phyloP scores from a whole-genome alignment of 2,797 vertebrate genomes.

The Pelodytes ibericus region DNA sequence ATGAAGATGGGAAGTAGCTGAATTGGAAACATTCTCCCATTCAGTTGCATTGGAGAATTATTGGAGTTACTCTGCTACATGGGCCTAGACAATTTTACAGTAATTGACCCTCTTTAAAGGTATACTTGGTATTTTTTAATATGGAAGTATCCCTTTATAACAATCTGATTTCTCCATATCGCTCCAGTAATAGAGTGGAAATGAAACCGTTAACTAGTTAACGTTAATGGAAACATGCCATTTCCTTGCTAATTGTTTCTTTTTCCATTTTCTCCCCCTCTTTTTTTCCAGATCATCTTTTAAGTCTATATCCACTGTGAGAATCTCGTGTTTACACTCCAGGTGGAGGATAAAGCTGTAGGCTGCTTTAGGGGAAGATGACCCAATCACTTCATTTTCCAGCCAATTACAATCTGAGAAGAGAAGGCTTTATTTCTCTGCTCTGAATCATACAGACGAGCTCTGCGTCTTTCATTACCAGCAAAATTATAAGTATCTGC shows the following conservation, averaged over 20 bases:
- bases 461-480: neutral
- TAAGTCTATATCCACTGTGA: neutral
- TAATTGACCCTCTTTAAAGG: no score
- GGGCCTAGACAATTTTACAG: no score
- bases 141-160: no score
- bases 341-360: neutral
- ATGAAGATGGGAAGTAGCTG: no score
- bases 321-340: neutral
- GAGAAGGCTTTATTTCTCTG: neutral
- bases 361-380: constrained; percentile 20
- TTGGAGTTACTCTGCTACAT: no score
- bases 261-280: neutral
- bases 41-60: no score
- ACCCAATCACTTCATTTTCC: neutral
- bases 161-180: no score
- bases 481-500: neutral
- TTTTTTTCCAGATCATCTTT: constrained; percentile 26
- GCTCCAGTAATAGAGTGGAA: no score
- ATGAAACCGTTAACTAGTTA: no score
- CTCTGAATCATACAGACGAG: neutral
- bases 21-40: no score
- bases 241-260: neutral
- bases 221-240: neutral
- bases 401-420: neutral
- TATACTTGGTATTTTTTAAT: no score